Percentiles rank a stretch among this genome's conserved stretches.
Conservation (phyloP, 2,888 invertebrate species). For the Doris montereyensis region DNA sequence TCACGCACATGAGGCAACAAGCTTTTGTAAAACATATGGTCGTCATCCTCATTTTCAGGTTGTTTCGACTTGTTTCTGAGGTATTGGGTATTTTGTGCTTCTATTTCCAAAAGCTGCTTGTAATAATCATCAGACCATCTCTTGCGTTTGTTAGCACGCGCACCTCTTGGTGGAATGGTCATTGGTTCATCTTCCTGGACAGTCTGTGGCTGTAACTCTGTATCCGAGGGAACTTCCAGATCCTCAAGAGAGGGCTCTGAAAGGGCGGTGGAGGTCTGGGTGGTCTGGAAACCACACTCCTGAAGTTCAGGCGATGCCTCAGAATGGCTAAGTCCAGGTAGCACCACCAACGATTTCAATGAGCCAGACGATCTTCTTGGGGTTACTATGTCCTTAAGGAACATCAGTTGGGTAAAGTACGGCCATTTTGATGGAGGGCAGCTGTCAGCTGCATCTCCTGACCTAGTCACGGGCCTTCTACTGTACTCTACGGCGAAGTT, state of each 20-base stretch:
- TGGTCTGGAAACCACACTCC: too few relatives aligned
- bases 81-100: too few relatives aligned
- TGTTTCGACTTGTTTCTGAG: neutral
- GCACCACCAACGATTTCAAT: too few relatives aligned
- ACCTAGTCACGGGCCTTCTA: neutral
- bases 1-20: neutral
- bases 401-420: neutral
- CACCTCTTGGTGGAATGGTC: neutral
- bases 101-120: too few relatives aligned
- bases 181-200: too few relatives aligned
- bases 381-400: neutral
- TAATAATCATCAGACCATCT: neutral
- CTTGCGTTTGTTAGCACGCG: neutral
- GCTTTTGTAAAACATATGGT: neutral
- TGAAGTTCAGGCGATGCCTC: too few relatives aligned
- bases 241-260: too few relatives aligned
- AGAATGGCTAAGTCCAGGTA: too few relatives aligned
- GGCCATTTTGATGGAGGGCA: slow-evolving; percentile 4
- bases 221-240: too few relatives aligned
- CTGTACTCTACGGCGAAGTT: neutral
- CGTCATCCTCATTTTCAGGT: neutral
- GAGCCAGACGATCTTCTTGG: neutral
- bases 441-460: neutral
- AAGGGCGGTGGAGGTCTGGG: too few relatives aligned
- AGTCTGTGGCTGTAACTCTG: too few relatives aligned